Evolutionary conservation across 2,797 vertebrate species (phyloP).

Genomic region (Spinibarbus caldwelli): DNA sequence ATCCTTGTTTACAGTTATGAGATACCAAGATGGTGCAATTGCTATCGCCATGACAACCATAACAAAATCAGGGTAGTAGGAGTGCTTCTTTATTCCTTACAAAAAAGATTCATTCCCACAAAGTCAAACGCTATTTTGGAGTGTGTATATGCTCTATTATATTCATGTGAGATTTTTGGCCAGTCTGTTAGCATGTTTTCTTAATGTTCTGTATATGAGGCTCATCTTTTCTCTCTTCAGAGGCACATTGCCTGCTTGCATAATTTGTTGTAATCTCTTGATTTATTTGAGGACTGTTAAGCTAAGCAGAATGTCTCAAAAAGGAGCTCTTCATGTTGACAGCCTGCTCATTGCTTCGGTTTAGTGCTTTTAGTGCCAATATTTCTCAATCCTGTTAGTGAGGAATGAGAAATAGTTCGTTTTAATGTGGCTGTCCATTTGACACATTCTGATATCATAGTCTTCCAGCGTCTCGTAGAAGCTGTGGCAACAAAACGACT

Average conservation of each 20-base stretch:
- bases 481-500: constrained; percentile 47
- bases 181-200: neutral
- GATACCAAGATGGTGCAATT: neutral
- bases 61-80: neutral
- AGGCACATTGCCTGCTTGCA: neutral
- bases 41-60: neutral
- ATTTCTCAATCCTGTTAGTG: constrained; percentile 40
- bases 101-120: neutral
- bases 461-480: constrained; percentile 12
- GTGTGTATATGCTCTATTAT: neutral
- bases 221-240: neutral
- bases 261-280: constrained; percentile 22
- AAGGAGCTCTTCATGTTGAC: constrained; percentile 23
- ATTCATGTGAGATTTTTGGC: neutral
- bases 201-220: neutral
- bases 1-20: neutral
- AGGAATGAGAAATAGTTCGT: neutral
- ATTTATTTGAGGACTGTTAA: neutral
- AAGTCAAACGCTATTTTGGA: neutral
- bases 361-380: constrained; percentile 22
- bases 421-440: constrained; percentile 34
- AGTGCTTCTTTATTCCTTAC: neutral
- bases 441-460: constrained; percentile 26
- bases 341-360: constrained; percentile 26
- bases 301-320: neutral